Base-by-base conservation (phyloP, 92 coral and sea anemone species). In the Bergia sp. region DNA sequence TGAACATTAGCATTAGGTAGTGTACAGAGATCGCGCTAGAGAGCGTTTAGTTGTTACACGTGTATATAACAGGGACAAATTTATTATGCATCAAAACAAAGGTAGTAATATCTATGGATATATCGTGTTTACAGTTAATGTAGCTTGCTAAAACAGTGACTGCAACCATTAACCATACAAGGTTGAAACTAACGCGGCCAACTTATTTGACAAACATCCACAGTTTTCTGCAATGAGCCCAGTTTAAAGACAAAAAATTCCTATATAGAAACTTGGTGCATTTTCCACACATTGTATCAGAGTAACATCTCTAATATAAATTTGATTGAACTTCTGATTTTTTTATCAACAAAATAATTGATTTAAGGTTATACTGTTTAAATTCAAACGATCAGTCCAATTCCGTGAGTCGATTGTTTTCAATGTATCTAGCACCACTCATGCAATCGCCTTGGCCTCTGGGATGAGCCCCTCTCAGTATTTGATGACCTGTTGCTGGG, bases 391-490 rank as follows among this genome's bases (percentile, higher is more conserved):
- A 44, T 67, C 47, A 45, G 29, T 73, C 37, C 61, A 84, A 84
- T 84, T 41, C 29, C 29, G 29, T 29, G 58, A 16, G 23, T 82
- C 40, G 42, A 36, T 67, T 65, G 66, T n/a, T 1, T 71, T 45
- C 12, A 36, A 36, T 44, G 87, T 45, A 72, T 11, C 79, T 57
- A n/a, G 37, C 36, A 12, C 23, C 7, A 21, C 49, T 91, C 55
- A 95, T 65, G 99, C 99, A 72, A 97, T 97, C 74, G 98, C 99
- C 80, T 97, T 97, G 73, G 99, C 99, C 79, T 97, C 99, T 0
- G 99, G 99, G 44, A 97, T 93, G 87, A 95, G 95, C 4, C 98
- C 99, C 77, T 97, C 99, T 98, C 99, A 97, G 91, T 93, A 88
- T 91, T 97, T 97, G 91, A 95, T 92, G 49, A 97, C 99, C 96